Evolutionary conservation across 1,140 invertebrate genomes (phyloP), one percentile per base, ranked within the genome.

Genomic region (Neodiprion lecontei): DNA sequence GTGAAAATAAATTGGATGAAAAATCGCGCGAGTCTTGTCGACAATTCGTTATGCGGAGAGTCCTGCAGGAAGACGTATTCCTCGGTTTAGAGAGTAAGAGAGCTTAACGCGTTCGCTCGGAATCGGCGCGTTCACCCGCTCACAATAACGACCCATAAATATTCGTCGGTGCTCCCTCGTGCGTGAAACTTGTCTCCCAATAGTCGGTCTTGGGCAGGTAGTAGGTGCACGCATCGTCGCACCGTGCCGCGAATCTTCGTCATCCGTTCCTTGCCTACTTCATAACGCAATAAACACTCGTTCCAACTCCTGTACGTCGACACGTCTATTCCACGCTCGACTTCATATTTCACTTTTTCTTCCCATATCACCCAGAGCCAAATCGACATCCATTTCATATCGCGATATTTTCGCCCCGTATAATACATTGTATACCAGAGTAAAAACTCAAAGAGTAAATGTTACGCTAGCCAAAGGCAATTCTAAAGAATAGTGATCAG

Each of bases 131-230:
- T 61, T 61, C 53, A 61, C 9, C 53, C 53, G 53, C 53, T 61
- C 11, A 61, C 53, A 61, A 61, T 61, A 61, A 61, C 53, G 53
- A 61, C 53, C 53, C 53, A 61, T 61, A 61, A 61, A 61, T 61
- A 61, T 61, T 61, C 53, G 53, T 61, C 53, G 53, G 53, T 61
- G 53, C 53, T 61, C 53, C 7, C n/a, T 61, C 53, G 53, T 61
- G 53, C 53, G 53, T 61, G 53, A 61, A 61, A 61, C 53, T 7
- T 61, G 53, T 61, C 53, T 61, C n/a, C 53, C 53, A 61, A 61
- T 61, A 61, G 53, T 17, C 11, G 53, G 53, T 61, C 28, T 40
- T 40, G 28, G 28, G 28, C 28, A 40, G 28, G 28, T 40, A 40
- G 28, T 40, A 40, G 53, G 53, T 61, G n/a, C 53, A 61, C 53